These are phyloP conservation scores for Blastomussa wellsi DNA, from an alignment of 92 coral and sea anemone species.

Conservation along the genomic window DNA sequence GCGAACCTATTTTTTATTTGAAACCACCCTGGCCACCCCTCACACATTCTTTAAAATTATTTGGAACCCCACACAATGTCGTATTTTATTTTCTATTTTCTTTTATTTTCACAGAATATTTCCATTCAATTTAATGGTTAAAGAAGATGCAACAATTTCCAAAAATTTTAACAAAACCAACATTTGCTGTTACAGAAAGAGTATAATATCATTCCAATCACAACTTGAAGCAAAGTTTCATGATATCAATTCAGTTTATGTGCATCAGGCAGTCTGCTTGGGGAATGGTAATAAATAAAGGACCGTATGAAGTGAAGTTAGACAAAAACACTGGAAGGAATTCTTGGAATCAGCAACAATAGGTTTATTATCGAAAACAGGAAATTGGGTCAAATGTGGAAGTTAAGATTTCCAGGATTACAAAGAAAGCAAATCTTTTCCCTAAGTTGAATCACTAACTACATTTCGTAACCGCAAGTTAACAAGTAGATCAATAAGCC, in stretches of 20 bases:
- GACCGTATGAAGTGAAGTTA: background rate
- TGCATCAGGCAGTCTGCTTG: background rate
- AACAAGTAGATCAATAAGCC: constrained; percentile 4
- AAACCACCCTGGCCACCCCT: no score
- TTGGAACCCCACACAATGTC: no score
- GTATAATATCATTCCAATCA: no score
- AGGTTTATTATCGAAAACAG: constrained; percentile 23
- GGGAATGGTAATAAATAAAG: background rate
- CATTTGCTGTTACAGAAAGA: no score
- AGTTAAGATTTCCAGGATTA: background rate
- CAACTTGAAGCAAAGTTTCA: background rate
- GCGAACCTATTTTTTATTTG: no score
- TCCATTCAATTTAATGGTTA: background rate
- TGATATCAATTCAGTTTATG: background rate
- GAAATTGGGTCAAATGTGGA: constrained; percentile 30
- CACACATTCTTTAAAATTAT: no score
- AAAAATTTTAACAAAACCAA: background rate
- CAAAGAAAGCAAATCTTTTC: background rate
- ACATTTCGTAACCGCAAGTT: background rate
- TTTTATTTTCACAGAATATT: no score
- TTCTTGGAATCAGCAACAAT: constrained; percentile 32
- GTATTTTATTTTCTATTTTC: no score
- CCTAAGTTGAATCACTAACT: background rate
- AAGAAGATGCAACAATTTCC: background rate
- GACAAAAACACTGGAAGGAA: background rate